Conservation (phyloP, 2,797 vertebrate species). For the Parauchenoglanis punctatus region DNA sequence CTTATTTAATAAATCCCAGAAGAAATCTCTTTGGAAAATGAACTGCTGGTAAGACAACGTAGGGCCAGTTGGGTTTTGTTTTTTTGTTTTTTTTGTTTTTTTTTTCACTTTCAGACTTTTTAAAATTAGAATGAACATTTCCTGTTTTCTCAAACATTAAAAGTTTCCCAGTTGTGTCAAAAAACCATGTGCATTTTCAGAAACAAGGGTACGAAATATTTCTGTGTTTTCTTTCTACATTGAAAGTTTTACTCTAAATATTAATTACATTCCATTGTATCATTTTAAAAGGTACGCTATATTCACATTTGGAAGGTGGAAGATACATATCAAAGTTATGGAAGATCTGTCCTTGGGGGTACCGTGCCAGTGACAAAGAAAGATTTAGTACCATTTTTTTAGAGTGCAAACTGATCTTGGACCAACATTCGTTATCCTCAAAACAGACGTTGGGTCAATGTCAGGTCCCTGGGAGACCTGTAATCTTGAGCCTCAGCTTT, state of each 20-base stretch:
- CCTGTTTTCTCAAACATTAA: neutral
- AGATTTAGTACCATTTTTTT: too few relatives aligned
- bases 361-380: neutral
- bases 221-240: neutral
- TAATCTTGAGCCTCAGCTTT: neutral
- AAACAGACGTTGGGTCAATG: neutral
- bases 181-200: neutral
- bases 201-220: neutral
- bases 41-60: neutral
- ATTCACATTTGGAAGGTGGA: neutral
- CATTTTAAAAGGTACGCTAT: neutral
- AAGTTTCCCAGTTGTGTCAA: neutral
- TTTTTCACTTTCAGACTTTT: neutral
- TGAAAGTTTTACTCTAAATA: neutral
- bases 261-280: neutral
- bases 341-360: neutral
- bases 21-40: neutral
- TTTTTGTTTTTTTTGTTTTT: neutral
- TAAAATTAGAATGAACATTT: too few relatives aligned
- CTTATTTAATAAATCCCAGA: too few relatives aligned
- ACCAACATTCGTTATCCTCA: neutral
- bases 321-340: neutral
- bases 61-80: neutral
- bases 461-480: neutral
- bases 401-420: neutral